phyloP scores from a whole-genome alignment of 2,113 vertebrate genomes.

The Heliornis fulica region DNA sequence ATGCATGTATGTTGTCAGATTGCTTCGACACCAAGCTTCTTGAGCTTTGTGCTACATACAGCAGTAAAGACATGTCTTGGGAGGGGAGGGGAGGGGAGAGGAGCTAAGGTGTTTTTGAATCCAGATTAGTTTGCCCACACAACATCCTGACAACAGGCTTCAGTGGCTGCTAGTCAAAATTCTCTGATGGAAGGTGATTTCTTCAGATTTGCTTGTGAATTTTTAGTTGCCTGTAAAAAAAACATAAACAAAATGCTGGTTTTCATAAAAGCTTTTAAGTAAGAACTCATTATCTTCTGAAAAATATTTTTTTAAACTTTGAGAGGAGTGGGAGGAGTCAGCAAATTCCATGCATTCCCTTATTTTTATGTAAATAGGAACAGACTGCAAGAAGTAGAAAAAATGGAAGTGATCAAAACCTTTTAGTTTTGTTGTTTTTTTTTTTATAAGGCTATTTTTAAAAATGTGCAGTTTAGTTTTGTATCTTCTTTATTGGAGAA shows the following conservation, averaged over 20 bases:
- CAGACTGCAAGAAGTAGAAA: neutral
- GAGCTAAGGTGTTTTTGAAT: neutral
- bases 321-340: neutral
- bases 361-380: neutral
- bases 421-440: too few relatives aligned
- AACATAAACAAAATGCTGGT: neutral
- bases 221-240: neutral
- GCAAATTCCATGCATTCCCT: neutral
- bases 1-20: neutral
- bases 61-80: neutral
- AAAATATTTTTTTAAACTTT: neutral
- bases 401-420: neutral
- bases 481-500: neutral
- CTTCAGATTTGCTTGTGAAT: neutral
- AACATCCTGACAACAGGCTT: neutral
- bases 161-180: neutral
- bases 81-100: too few relatives aligned
- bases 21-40: neutral
- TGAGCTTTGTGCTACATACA: neutral
- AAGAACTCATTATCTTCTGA: neutral
- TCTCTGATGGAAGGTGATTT: neutral
- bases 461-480: neutral
- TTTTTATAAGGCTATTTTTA: neutral
- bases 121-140: neutral
- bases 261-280: neutral